Evolutionary conservation across 2,888 invertebrate genomes (phyloP).

Genomic region (Xestia sexstrigata): DNA sequence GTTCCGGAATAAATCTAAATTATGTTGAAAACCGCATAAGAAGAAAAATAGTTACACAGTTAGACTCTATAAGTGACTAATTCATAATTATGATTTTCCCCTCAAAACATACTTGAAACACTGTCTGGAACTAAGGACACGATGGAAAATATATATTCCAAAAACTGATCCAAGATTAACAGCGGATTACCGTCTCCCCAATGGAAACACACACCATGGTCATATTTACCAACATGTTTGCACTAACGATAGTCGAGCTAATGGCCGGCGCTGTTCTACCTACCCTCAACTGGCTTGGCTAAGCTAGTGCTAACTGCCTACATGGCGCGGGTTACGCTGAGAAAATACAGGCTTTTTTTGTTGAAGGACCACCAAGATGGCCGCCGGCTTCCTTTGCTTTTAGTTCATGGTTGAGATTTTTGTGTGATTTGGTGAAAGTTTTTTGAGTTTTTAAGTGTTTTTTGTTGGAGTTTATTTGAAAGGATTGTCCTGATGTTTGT

Average conservation of each 20-base stretch:
- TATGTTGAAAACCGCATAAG: no score
- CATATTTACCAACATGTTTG: constrained; percentile 82
- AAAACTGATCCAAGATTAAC: not conserved
- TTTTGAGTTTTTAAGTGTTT: constrained; percentile 43
- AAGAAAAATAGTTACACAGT: no score
- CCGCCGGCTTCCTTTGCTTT: constrained; percentile 57
- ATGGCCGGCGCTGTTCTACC: constrained; percentile 79
- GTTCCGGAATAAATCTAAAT: no score
- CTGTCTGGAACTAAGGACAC: no score
- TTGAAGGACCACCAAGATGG: constrained; percentile 62
- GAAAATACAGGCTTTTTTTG: constrained; percentile 63
- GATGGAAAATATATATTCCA: no score
- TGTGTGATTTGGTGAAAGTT: constrained; percentile 46
- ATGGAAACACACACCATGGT: constrained; percentile 48
- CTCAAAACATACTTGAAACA: no score
- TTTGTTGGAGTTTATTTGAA: constrained; percentile 35
- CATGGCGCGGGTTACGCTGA: constrained; percentile 63
- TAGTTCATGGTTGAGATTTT: constrained; percentile 55
- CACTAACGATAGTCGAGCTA: constrained; percentile 79
- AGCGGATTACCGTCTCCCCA: constrained; percentile 6
- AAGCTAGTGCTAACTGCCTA: constrained; percentile 63
- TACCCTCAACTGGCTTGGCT: constrained; percentile 56
- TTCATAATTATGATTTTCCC: no score
- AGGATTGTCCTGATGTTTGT: constrained; percentile 27
- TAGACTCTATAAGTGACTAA: no score